Evolutionary conservation across 2,888 invertebrate species (phyloP).

Genomic region (Athrips mouffetella): DNA sequence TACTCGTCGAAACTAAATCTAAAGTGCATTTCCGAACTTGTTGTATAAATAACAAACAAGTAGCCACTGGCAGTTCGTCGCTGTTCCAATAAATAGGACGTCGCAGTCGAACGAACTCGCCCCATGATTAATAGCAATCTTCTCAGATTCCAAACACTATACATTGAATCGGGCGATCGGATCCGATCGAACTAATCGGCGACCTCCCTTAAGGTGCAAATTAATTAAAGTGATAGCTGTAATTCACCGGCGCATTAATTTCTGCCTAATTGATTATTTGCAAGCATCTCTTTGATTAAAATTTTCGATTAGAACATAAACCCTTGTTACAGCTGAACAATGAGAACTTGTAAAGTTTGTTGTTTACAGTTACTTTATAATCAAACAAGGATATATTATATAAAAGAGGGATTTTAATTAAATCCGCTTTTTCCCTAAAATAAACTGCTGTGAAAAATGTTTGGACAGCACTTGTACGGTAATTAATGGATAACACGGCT

Average conservation of each 20-base stretch:
- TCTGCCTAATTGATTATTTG: slow-evolving; percentile 49
- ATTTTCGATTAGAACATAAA: slow-evolving; percentile 26
- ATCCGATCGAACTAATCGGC: slow-evolving; percentile 47
- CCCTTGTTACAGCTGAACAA: background rate
- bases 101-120: slow-evolving; percentile 43
- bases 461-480: background rate
- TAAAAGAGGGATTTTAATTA: background rate
- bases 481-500: background rate
- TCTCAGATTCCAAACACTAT: slow-evolving; percentile 58
- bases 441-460: background rate
- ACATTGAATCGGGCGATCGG: slow-evolving; percentile 51
- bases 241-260: slow-evolving; percentile 53
- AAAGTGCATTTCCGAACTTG: background rate
- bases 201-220: slow-evolving; percentile 56
- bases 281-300: slow-evolving; percentile 39
- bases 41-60: slow-evolving; percentile 4
- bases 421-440: background rate
- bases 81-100: slow-evolving; percentile 41
- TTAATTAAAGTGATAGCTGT: slow-evolving; percentile 60
- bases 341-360: background rate
- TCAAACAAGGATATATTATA: background rate
- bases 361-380: background rate
- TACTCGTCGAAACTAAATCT: background rate
- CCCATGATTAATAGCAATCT: slow-evolving; percentile 62
- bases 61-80: background rate